A percentile compares a stretch with the other conserved stretches of the same genome.
Conservation (phyloP, 2,797 vertebrate species). For the Sebastes alutus region DNA sequence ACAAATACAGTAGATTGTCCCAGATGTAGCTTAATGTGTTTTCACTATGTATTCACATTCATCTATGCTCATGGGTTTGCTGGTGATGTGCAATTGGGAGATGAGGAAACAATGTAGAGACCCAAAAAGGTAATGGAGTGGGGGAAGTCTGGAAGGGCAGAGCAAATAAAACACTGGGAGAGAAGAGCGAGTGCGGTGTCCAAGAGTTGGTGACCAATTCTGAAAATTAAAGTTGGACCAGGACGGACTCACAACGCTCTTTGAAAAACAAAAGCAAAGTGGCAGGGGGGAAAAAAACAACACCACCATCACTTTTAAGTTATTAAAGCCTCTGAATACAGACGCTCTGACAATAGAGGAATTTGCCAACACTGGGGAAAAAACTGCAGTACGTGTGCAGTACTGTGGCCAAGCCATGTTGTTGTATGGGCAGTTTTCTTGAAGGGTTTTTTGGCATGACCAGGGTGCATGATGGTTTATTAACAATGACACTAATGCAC, state of each 20-base stretch:
- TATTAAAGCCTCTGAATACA: slow-evolving; percentile 67
- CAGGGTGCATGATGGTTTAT: slow-evolving; percentile 53
- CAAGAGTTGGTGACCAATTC: slow-evolving; percentile 63
- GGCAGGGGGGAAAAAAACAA: slow-evolving; percentile 37
- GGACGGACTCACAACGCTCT: slow-evolving; percentile 32
- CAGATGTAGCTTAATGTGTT: neutral
- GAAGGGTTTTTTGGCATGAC: slow-evolving; percentile 69
- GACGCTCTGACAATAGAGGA: slow-evolving; percentile 55
- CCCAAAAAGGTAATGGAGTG: neutral
- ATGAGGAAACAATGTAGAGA: neutral
- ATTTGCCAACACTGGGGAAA: slow-evolving; percentile 60
- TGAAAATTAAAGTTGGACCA: slow-evolving; percentile 65
- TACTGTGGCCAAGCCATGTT: slow-evolving; percentile 64
- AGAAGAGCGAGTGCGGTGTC: slow-evolving; percentile 5
- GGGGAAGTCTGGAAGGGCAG: slow-evolving; percentile 8
- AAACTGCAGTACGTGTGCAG: slow-evolving; percentile 58
- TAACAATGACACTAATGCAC: slow-evolving; percentile 46
- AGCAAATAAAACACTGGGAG: neutral
- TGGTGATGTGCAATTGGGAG: neutral
- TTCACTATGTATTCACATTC: neutral
- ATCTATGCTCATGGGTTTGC: neutral
- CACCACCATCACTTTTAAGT: slow-evolving; percentile 65
- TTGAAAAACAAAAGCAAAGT: slow-evolving; percentile 69
- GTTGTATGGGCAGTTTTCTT: slow-evolving; percentile 65
- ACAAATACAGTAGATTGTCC: neutral